A percentile compares a stretch with the other conserved stretches of the same genome.
Evolutionary conservation across 2,888 invertebrate genomes (phyloP).

Genomic region (Pachliopta kotzebuea): DNA sequence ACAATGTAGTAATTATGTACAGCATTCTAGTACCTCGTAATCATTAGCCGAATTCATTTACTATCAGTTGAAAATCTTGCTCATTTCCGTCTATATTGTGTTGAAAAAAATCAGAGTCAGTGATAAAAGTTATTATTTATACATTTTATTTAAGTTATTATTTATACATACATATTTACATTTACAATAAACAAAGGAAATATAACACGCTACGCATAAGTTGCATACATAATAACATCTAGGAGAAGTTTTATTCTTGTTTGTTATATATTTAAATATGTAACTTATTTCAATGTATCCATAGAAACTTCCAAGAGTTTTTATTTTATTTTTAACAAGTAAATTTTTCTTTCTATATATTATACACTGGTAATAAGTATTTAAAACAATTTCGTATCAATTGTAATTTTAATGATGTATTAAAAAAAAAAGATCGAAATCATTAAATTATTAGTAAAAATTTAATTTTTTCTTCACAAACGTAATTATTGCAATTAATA

Average conservation of each 20-base stretch:
- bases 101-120: neutral
- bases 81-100: no score
- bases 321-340: neutral
- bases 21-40: no score
- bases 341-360: neutral
- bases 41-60: no score
- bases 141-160: conserved; percentile 23
- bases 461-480: no score
- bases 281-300: neutral
- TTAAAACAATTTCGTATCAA: neutral
- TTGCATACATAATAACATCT: conserved; percentile 9
- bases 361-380: neutral
- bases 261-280: neutral
- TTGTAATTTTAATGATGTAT: no score
- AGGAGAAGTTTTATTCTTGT: neutral
- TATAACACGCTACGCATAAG: conserved; percentile 15
- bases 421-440: no score
- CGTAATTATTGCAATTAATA: no score
- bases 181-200: conserved; percentile 29
- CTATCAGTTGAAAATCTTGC: no score
- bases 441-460: no score
- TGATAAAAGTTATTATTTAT: conserved; percentile 22
- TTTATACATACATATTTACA: conserved; percentile 31
- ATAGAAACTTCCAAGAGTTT: neutral
- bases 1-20: no score